Conservation (phyloP, 2,888 invertebrate genomes). For the Rhamnusium bicolor region DNA sequence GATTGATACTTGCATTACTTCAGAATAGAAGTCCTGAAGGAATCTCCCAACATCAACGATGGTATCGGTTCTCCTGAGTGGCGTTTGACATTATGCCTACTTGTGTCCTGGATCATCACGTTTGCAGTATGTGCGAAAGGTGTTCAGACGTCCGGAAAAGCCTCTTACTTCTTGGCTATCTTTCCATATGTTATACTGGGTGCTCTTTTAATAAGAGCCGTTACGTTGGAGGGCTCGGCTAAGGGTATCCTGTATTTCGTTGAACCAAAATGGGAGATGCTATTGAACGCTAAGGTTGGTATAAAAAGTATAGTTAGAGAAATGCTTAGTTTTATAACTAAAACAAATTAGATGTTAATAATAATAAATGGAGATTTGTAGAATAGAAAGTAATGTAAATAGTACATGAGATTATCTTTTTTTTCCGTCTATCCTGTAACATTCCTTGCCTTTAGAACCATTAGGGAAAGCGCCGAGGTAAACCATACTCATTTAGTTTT, state of each 20-base stretch:
- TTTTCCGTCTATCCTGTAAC: too few species aligned
- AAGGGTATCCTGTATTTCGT: constrained; percentile 87
- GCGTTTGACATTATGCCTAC: constrained; percentile 79
- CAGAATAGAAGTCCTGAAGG: constrained; percentile 73
- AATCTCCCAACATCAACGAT: constrained; percentile 69
- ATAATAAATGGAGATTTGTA: too few species aligned
- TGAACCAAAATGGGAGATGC: constrained; percentile 83
- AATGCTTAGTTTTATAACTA: too few species aligned
- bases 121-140: constrained; percentile 81
- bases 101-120: constrained; percentile 79
- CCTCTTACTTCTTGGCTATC: constrained; percentile 89
- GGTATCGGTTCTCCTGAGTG: constrained; percentile 76
- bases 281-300: constrained; percentile 78
- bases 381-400: too few species aligned
- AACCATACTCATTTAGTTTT: too few species aligned
- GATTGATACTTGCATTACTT: constrained; percentile 41
- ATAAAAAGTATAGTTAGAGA: too few species aligned
- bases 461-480: too few species aligned
- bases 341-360: too few species aligned
- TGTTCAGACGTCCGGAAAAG: constrained; percentile 85
- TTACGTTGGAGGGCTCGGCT: constrained; percentile 79
- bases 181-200: constrained; percentile 87
- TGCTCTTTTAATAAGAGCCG: constrained; percentile 79
- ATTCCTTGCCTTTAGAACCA: too few species aligned
- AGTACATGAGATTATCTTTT: too few species aligned